These are phyloP conservation scores for Rhopilema esculentum DNA, from an alignment of 30 jellyfish, hydroid and myxozoan genomes.

Conservation along the genomic window DNA sequence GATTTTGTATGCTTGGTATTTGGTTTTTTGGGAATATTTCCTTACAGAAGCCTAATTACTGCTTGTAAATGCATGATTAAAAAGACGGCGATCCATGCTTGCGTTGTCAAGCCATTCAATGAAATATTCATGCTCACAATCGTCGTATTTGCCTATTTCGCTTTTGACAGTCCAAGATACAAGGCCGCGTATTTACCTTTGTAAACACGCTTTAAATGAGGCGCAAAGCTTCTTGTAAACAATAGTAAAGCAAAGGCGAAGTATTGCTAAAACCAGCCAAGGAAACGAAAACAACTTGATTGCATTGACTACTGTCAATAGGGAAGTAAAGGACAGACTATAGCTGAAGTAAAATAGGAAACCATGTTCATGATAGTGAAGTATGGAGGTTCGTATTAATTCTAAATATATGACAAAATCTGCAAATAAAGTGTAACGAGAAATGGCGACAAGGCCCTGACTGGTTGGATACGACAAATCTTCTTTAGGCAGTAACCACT, in stretches of 20 bases:
- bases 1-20: background rate
- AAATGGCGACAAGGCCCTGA: too few species aligned
- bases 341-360: background rate
- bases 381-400: slow-evolving; percentile 30
- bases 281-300: background rate
- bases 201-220: slow-evolving; percentile 28
- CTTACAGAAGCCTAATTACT: background rate
- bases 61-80: background rate
- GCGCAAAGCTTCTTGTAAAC: slow-evolving; percentile 2
- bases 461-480: too few species aligned
- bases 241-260: background rate
- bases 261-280: background rate
- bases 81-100: background rate
- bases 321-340: background rate
- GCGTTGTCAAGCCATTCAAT: background rate
- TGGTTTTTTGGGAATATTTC: background rate
- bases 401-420: too few species aligned
- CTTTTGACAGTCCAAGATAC: background rate
- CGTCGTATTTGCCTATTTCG: background rate
- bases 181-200: background rate
- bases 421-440: too few species aligned
- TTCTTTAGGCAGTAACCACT: too few species aligned
- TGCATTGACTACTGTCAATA: background rate
- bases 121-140: background rate
- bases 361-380: slow-evolving; percentile 45